Base-by-base conservation (phyloP, 2,113 vertebrate genomes). In the Campylomormyrus tamandua region DNA sequence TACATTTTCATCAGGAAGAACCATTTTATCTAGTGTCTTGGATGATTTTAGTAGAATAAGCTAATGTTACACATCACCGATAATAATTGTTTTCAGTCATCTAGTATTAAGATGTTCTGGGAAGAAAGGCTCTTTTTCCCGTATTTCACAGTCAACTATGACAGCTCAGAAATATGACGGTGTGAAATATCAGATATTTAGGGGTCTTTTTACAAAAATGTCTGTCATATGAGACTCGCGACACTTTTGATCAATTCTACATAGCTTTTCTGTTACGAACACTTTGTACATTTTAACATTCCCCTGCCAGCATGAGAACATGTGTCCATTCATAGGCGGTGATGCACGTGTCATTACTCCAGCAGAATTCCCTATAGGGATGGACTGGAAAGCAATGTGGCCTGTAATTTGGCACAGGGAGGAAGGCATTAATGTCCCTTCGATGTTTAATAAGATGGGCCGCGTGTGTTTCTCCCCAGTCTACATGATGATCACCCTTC, bases 371-470 rank as follows among this genome's bases (percentile, higher is more conserved):
- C 94, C 94, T 95, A 93, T 94, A 70, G 93, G 95, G 93, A 93
- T 92, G 92, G 93, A 91, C 93, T 62, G 91, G 93, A 31, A 27
- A 66, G n/a, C 62, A 11, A 66, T 27, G 94, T 92, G 93, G 93
- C 92, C 93, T 94, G 94, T 95, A 95, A 95, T 94, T 95, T 94
- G 91, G 94, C 92, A 94, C 94, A 94, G 92, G 92, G 92, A 94
- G 94, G 92, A 91, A 92, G 91, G 92, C 93, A 93, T 94, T 93
- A 92, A 95, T 95, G 94, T 91, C 90, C 90, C 90, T 93, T 90
- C 92, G 92, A 94, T 91, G 92, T 94, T 92, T 93, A 94, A 92
- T 92, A 91, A 93, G 90, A 91, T 91, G 89, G 53, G 94, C 92
- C 91, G 93, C 93, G 94, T 93, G 93, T 90, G 92, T 93, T 92